Conservation (phyloP, 2,888 invertebrate species). For the Lochmaea crataegi region DNA sequence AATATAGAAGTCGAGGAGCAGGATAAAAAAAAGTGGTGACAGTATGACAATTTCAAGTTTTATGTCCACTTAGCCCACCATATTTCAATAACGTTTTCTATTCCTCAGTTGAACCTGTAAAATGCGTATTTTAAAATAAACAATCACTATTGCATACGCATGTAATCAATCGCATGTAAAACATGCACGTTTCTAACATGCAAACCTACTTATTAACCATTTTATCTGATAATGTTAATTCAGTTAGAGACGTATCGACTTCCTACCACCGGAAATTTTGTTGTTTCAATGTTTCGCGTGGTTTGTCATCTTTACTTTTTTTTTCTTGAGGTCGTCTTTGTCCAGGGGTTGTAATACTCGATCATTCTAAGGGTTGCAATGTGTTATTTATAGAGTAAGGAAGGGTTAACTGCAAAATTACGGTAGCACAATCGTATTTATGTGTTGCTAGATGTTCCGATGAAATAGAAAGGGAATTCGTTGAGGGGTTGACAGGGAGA, state of each 20-base stretch:
- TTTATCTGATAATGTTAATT: slow-evolving; percentile 43
- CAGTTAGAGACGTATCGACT: slow-evolving; percentile 40
- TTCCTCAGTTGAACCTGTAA: slow-evolving; percentile 5
- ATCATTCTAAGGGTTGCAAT: slow-evolving; percentile 13
- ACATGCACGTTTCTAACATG: slow-evolving; percentile 41
- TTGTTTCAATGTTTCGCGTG: slow-evolving; percentile 31
- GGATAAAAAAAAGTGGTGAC: too few species aligned
- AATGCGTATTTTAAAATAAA: slow-evolving; percentile 20
- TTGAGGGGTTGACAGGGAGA: not conserved
- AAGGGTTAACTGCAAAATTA: slow-evolving; percentile 25
- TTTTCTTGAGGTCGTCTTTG: slow-evolving; percentile 24
- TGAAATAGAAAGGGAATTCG: not conserved
- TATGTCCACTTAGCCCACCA: not conserved
- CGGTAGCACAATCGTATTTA: not conserved
- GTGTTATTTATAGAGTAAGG: slow-evolving; percentile 20
- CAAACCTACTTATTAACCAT: slow-evolving; percentile 41
- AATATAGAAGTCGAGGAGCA: too few species aligned
- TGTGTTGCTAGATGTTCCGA: not conserved
- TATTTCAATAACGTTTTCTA: not conserved
- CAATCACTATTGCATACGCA: slow-evolving; percentile 8
- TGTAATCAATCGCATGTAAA: slow-evolving; percentile 32
- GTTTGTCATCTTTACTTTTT: slow-evolving; percentile 24
- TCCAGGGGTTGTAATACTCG: not conserved
- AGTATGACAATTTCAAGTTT: too few species aligned
- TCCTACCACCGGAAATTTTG: slow-evolving; percentile 44